Conservation (phyloP, 2,797 vertebrate genomes). For the Smutsia temminckii region DNA sequence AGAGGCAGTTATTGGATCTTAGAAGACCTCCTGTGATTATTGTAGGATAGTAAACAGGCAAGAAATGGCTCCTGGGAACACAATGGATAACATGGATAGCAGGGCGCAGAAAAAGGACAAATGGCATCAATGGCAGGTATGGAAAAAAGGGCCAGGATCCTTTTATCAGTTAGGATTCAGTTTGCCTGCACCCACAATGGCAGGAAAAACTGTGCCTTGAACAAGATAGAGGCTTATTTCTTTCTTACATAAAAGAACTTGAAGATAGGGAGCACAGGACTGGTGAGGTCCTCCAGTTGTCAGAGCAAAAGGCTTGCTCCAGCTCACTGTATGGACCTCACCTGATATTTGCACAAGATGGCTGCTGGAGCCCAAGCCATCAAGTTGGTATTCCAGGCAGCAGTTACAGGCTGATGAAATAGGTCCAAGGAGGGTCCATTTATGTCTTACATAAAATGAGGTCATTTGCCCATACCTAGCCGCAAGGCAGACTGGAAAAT, state of each 20-base stretch:
- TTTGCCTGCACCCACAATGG: neutral
- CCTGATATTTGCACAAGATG: neutral
- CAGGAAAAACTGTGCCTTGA: neutral
- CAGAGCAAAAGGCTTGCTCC: neutral
- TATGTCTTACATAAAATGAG: neutral
- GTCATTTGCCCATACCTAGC: neutral
- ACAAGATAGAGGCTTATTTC: neutral
- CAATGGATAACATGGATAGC: neutral
- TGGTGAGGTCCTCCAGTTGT: neutral
- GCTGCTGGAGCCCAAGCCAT: neutral
- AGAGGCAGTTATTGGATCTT: neutral
- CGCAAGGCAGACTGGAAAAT: neutral
- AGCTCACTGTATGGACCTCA: neutral
- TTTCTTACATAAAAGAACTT: neutral
- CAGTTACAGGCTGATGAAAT: neutral
- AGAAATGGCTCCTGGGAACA: neutral
- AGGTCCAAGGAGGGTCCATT: neutral
- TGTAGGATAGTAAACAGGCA: neutral
- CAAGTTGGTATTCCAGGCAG: neutral
- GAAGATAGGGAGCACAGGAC: neutral
- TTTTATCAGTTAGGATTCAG: neutral
- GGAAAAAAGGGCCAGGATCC: neutral
- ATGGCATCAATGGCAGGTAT: neutral
- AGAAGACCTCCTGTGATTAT: neutral
- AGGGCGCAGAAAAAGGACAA: neutral